phyloP scores from a whole-genome alignment of 2,797 vertebrate genomes.

The Propithecus perrieri region DNA sequence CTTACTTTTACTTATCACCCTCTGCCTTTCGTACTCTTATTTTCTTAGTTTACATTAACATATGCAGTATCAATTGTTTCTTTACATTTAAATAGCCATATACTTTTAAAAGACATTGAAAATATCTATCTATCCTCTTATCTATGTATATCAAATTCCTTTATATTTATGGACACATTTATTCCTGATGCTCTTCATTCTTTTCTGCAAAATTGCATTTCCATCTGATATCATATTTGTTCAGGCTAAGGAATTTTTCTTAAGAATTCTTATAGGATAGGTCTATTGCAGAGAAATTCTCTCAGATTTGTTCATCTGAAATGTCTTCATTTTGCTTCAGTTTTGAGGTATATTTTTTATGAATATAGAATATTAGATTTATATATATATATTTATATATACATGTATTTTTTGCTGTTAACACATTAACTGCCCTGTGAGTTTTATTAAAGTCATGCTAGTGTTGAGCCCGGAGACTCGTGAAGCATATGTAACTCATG shows the following conservation, averaged over 20 bases:
- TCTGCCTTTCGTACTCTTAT: not conserved
- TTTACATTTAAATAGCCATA: not conserved
- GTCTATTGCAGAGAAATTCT: not conserved
- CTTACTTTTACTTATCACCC: not conserved
- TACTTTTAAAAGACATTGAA: not conserved
- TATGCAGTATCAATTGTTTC: not conserved
- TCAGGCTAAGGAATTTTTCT: not conserved
- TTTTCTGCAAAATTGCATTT: not conserved
- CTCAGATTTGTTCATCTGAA: not conserved
- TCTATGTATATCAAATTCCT: not conserved
- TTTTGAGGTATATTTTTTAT: not conserved
- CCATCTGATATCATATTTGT: not conserved
- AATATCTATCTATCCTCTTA: not conserved
- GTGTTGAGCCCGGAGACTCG: too few relatives aligned
- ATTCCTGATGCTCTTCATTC: not conserved
- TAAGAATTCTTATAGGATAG: not conserved
- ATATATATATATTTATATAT: too few relatives aligned
- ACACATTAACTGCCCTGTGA: too few relatives aligned
- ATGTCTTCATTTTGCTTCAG: not conserved
- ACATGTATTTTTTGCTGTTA: too few relatives aligned
- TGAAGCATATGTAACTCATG: too few relatives aligned
- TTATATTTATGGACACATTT: not conserved
- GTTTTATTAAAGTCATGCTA: too few relatives aligned
- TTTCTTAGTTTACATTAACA: not conserved
- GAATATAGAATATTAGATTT: not conserved